phyloP scores from a whole-genome alignment of 2,888 invertebrate species.

The Pimpla rufipes region DNA sequence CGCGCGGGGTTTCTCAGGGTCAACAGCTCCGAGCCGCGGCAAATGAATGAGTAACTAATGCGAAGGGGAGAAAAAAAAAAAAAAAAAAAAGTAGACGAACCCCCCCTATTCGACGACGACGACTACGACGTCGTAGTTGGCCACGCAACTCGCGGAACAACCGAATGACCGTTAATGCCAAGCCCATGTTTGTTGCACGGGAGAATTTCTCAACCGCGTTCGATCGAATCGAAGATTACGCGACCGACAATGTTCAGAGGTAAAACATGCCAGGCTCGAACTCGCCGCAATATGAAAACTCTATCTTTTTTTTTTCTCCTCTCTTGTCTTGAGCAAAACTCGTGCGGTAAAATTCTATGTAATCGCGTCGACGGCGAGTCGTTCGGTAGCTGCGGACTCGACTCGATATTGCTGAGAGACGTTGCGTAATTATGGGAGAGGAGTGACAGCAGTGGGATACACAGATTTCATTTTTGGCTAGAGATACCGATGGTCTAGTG shows the following conservation, averaged over 20 bases:
- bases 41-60: slow-evolving; percentile 60
- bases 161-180: slow-evolving; percentile 25
- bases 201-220: slow-evolving; percentile 21
- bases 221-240: slow-evolving; percentile 10
- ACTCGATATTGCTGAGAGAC: slow-evolving; percentile 76
- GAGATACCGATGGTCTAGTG: no score
- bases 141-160: slow-evolving; percentile 15
- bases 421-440: slow-evolving; percentile 72
- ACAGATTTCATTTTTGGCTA: no score
- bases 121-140: background rate
- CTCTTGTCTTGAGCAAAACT: slow-evolving; percentile 1
- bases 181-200: slow-evolving; percentile 14
- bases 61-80: slow-evolving; percentile 1
- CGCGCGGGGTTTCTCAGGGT: background rate
- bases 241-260: slow-evolving; percentile 1
- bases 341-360: slow-evolving; percentile 71
- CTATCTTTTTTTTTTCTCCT: background rate
- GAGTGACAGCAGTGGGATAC: background rate
- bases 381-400: slow-evolving; percentile 59
- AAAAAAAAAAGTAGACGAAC: no score
- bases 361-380: slow-evolving; percentile 68
- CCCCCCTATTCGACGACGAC: background rate
- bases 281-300: background rate
- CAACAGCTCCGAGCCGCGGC: slow-evolving; percentile 28
- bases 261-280: background rate